Base-by-base conservation (phyloP, 2,888 invertebrate species). In the Torymus aiolomorphi region DNA sequence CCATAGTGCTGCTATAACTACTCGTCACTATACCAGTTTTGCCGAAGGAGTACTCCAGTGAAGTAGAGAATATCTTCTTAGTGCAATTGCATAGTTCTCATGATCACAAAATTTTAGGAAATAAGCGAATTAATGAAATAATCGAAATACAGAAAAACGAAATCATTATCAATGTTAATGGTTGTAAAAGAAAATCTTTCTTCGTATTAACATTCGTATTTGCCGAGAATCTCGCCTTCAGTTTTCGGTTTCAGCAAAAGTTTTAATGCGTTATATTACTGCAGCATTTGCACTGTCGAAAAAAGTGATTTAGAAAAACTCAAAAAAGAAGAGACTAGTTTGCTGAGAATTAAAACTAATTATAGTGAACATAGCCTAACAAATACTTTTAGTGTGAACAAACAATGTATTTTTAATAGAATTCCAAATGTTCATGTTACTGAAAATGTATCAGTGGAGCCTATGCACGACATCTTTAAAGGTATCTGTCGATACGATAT, bases 21-120 rank as follows among this genome's bases (percentile, higher is more conserved):
- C n/a, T n/a, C n/a, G n/a, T n/a, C n/a, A n/a, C n/a, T n/a, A n/a
- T n/a, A n/a, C n/a, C n/a, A n/a, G n/a, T n/a, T n/a, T n/a, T n/a
- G n/a, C n/a, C n/a, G n/a, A n/a, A n/a, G n/a, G 75, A 82, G 73
- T 81, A 78, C 65, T 52, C 75, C 20, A 80, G 82, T 57, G 67
- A 56, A 54, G 51, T 83, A 42, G 80, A 80, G 76, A 82, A 82
- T 63, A 82, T 82, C 63, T 74, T 83, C 67, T 75, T 82, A 20
- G 59, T 71, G 52, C 82, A 82, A 72, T 69, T 84, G 14, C 78
- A 82, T 59, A 79, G 73, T n/a, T 75, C 78, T 14, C 24, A 71
- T 57, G 72, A 81, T 71, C 76, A 75, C 12, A 31, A 72, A 59
- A 31, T 67, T n/a, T 82, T 82, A 69, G 81, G 81, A 20, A 83